Percentiles rank a stretch among this genome's conserved stretches.
These are phyloP conservation scores for Coecobrya sp. DNA, from an alignment of 2,888 invertebrate genomes.

Conservation along the genomic window DNA sequence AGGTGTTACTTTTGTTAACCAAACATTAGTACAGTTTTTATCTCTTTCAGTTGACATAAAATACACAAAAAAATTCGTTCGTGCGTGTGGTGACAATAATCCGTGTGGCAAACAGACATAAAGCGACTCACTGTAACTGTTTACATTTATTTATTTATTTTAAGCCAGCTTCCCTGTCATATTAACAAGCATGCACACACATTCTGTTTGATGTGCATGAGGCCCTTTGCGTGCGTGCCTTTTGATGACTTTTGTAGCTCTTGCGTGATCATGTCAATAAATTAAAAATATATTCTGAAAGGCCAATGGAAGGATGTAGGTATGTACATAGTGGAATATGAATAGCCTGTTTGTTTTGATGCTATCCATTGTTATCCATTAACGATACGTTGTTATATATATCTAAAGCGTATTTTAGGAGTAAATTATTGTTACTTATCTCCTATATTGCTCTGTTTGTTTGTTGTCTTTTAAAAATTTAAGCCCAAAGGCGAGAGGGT, in stretches of 20 bases:
- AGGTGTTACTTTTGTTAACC: conserved; percentile 20
- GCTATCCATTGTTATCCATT: conserved; percentile 27
- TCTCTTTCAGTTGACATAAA: neutral
- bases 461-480: neutral
- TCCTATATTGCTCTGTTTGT: neutral
- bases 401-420: conserved; percentile 41
- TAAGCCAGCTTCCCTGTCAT: conserved; percentile 47
- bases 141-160: conserved; percentile 78
- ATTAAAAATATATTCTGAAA: conserved; percentile 34
- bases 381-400: conserved; percentile 14
- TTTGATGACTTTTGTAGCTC: conserved; percentile 66
- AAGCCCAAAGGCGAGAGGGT: neutral
- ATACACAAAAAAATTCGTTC: conserved; percentile 25
- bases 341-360: conserved; percentile 65
- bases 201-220: conserved; percentile 23
- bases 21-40: neutral
- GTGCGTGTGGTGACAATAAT: conserved; percentile 80
- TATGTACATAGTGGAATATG: neutral
- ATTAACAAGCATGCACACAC: conserved; percentile 45
- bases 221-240: conserved; percentile 73
- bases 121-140: conserved; percentile 52
- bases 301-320: neutral
- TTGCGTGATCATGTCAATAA: conserved; percentile 76
- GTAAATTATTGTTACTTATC: conserved; percentile 20
- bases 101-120: conserved; percentile 73